Evolutionary conservation across 2,797 vertebrate genomes (phyloP), one percentile per base, ranked within the genome.

Genomic region (Enteromius mattozi): DNA sequence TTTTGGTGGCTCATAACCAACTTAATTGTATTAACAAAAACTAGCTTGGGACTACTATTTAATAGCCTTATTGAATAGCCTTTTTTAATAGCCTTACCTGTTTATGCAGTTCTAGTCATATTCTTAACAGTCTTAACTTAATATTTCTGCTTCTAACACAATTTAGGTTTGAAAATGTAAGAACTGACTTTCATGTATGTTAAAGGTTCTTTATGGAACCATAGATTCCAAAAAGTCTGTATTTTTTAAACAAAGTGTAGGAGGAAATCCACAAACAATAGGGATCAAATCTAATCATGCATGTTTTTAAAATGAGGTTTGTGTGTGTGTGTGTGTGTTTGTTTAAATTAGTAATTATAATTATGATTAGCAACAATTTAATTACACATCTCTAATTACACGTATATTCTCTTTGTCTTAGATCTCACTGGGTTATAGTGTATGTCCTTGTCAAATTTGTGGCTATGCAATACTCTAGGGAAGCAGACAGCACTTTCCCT

Each of bases 401-500:
- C 51, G 6, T 8, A 17, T 54, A 13, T 45, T 45, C 45, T 45
- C 45, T 45, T 45, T 21, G 6, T 19, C 2, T 2, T 51, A 51
- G 6, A 51, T 51, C 17, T 51, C 17, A 51, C 6, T 51, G 2
- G 12, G 37, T 71, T 71, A 71, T 17, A 71, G 40, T 70, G 3
- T 47, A 27, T n/a, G 27, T 4, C 0, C 69, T 47, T 47, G 7
- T 47, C 24, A 72, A 72, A 72, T 47, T 24, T 72, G 14, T 72
- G 24, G 14, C 14, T 47, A 30, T 72, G 14, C 3, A 4, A 72
- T 49, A 56, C 49, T 75, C 14, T 5, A 75, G 19, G 33, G 72
- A 75, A 37, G 47, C 49, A 37, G 72, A 54, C 49, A 75, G 30
- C 33, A 35, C 72, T 75, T 49, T 54, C 10, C 19, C 49, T 75